Base-by-base conservation (phyloP, 2,797 vertebrate genomes). In the Myripristis jacobus region DNA sequence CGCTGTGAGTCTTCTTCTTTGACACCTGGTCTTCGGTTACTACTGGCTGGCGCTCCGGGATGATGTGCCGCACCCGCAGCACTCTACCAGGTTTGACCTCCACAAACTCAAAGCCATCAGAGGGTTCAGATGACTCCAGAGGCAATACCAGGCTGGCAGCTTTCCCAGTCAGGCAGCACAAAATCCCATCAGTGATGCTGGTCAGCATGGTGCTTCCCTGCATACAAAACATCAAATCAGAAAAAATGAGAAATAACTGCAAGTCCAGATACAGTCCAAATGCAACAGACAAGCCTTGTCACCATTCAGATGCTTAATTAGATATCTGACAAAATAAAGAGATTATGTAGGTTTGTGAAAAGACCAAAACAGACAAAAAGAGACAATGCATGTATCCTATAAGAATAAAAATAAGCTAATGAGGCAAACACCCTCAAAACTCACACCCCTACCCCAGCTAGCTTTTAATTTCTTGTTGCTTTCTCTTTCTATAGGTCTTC, bases 1-100 rank as follows among this genome's bases (percentile, higher is more conserved):
- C 13, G 9, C 52, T 31, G 0, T 75, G 73, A 0, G 10, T 70
- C 48, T 58, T 81, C 55, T 79, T 72, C 15, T 13, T 50, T 4
- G 57, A 34, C 22, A 61, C 51, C 22, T 84, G 75, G 38, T 87
- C 75, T 51, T 92, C 90, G 0, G 79, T 66, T 27, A 80, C 83
- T 0, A 61, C 52, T 0, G 85, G 74, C 0, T 66, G 86, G 0
- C 92, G 93, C 44, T 87, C 87, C 0, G 97, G 96, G 0, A 93
- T 25, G 0, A 93, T 89, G 71, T 99, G 98, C 15, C 94, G 93
- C 51, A 99, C 94, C 16, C 97, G 90, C 18, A 99, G 90, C 57
- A 99, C 93, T 0, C 97, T 89, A 0, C 98, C 98, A 0, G 97
- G 98, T 70, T 98, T 99, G 77, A 99, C 98, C 86, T 99, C 98